phyloP scores from a whole-genome alignment of 1,140 invertebrate genomes.

The Caerostris darwini region DNA sequence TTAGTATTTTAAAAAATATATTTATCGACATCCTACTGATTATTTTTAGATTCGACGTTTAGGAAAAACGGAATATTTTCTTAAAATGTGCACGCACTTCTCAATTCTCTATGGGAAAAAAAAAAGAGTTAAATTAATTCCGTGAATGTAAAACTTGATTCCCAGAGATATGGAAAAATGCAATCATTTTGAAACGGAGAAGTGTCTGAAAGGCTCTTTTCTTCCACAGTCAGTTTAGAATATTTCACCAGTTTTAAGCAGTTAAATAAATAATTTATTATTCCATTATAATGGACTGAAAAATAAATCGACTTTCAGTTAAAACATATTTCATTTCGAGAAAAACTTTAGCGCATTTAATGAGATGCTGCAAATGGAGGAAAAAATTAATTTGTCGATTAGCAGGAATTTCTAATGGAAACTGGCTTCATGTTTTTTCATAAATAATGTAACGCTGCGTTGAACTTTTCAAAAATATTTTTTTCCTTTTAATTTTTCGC shows the following conservation, averaged over 20 bases:
- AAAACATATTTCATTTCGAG: constrained; percentile 10
- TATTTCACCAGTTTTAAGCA: background rate
- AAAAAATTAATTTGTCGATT: constrained; percentile 33
- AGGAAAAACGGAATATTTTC: background rate
- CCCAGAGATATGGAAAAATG: background rate
- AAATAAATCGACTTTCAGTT: constrained; percentile 16
- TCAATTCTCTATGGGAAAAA: background rate
- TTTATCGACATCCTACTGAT: too few relatives aligned
- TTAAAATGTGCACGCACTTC: background rate
- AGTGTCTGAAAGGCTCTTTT: background rate
- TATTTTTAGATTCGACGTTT: too few relatives aligned
- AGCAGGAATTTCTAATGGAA: constrained; percentile 18
- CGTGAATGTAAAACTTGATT: background rate
- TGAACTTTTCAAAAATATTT: background rate
- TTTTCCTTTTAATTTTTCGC: background rate
- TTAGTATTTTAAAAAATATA: too few relatives aligned
- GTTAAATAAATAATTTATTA: constrained; percentile 35
- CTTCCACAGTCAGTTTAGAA: background rate
- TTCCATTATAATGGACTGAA: constrained; percentile 30
- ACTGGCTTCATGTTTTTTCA: background rate
- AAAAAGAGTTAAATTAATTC: background rate
- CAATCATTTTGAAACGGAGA: background rate
- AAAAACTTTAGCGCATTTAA: background rate
- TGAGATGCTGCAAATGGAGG: background rate
- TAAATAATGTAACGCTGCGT: background rate